Percentiles rank a stretch among this genome's conserved stretches.
These are phyloP conservation scores for Eurosta solidaginis DNA, from an alignment of 1,140 invertebrate species.

Conservation along the genomic window DNA sequence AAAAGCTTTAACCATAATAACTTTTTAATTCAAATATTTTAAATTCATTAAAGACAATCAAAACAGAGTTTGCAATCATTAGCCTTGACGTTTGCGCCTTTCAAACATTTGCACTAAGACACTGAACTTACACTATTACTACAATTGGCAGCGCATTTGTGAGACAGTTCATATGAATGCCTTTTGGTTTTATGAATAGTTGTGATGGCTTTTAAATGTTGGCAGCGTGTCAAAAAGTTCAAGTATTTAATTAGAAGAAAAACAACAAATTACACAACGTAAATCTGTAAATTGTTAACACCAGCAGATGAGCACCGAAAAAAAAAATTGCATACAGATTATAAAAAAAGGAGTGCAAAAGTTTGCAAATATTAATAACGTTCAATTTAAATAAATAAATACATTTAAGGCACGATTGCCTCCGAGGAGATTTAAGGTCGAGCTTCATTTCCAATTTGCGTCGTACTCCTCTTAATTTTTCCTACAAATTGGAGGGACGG, in stretches of 20 bases:
- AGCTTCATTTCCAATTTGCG: too few relatives aligned
- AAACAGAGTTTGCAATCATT: not conserved
- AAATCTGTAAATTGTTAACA: not conserved
- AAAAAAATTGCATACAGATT: not conserved
- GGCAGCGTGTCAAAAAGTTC: not conserved
- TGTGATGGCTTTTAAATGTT: not conserved
- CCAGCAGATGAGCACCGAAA: not conserved
- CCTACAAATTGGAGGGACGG: too few relatives aligned
- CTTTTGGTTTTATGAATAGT: too few relatives aligned
- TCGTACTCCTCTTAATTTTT: too few relatives aligned
- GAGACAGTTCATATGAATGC: too few relatives aligned
- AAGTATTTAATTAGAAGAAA: not conserved
- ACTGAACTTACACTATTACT: not conserved
- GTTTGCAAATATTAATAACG: too few relatives aligned
- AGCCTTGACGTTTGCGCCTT: constrained; percentile 4
- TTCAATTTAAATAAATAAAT: too few relatives aligned
- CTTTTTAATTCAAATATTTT: not conserved
- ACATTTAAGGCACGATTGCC: too few relatives aligned
- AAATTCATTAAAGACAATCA: not conserved
- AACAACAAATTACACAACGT: not conserved
- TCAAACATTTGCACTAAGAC: not conserved
- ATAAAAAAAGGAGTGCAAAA: not conserved
- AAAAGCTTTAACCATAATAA: not conserved
- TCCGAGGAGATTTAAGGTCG: too few relatives aligned
- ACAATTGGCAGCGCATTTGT: not conserved